Conservation (phyloP, 2,113 vertebrate genomes). For the Leptosomus discolor region DNA sequence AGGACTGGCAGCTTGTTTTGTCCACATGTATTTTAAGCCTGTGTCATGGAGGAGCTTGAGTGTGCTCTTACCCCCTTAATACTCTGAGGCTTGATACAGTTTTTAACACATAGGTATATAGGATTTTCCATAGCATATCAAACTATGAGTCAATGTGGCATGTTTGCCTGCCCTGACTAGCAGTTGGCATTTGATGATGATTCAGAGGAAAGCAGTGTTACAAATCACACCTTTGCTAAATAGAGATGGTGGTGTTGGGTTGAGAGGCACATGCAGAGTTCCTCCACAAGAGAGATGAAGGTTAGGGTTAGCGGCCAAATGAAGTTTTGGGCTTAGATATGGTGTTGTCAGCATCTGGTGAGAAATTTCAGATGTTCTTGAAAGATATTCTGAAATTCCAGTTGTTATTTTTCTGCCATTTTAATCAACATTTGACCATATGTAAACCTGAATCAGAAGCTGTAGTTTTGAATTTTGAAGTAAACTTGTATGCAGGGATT, state of each 20-base stretch:
- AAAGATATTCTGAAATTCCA: not conserved
- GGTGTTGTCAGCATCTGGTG: not conserved
- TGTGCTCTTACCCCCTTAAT: not conserved
- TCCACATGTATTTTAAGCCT: not conserved
- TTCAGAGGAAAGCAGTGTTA: not conserved
- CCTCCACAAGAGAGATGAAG: not conserved
- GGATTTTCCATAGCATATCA: not conserved
- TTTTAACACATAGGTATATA: not conserved
- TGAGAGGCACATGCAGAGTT: not conserved
- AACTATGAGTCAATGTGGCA: not conserved
- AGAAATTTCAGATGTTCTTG: not conserved
- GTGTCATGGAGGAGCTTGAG: rapidly evolving
- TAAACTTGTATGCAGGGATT: not conserved
- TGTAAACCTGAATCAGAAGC: not conserved
- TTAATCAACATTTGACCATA: not conserved
- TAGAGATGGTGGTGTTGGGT: not conserved
- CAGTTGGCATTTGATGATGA: not conserved
- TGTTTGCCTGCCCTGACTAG: not conserved
- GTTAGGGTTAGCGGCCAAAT: not conserved
- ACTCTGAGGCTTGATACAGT: not conserved
- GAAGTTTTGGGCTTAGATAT: not conserved
- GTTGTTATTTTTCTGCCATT: not conserved
- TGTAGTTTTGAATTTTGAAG: not conserved
- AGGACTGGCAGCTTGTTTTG: not conserved
- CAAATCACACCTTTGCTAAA: not conserved